Percentiles rank a stretch among this genome's conserved stretches.
Evolutionary conservation across 2,797 vertebrate genomes (phyloP).

Genomic region (Microchirus variegatus): DNA sequence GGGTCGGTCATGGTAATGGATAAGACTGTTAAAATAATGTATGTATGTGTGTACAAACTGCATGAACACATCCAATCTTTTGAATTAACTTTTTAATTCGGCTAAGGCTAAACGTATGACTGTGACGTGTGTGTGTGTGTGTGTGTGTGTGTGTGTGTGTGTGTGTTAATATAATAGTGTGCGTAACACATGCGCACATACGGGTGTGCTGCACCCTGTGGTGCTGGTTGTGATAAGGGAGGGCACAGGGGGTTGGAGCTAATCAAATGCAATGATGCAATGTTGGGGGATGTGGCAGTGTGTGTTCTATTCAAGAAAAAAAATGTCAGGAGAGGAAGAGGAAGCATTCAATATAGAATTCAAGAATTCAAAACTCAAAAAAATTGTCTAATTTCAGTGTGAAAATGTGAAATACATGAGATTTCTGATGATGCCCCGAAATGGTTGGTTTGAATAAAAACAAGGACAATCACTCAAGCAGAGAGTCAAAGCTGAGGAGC

Average conservation of each 20-base stretch:
- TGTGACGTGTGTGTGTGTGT: constrained; percentile 16
- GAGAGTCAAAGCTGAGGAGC: constrained; percentile 6
- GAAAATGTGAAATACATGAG: background rate
- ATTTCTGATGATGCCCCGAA: background rate
- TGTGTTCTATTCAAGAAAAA: constrained; percentile 66
- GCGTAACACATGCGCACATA: too few species aligned
- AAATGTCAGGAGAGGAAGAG: constrained; percentile 18
- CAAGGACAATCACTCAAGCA: background rate
- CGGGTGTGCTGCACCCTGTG: constrained; percentile 54
- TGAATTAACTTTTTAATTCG: constrained; percentile 9
- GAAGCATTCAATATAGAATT: background rate
- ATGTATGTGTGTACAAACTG: constrained; percentile 7
- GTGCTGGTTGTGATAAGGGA: constrained; percentile 59
- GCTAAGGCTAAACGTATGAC: constrained; percentile 47
- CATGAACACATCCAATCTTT: constrained; percentile 21
- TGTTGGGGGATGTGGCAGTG: constrained; percentile 53
- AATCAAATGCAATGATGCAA: constrained; percentile 76
- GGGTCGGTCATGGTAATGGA: too few species aligned
- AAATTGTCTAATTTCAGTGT: background rate
- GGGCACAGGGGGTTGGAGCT: constrained; percentile 59
- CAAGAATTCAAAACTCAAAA: too few species aligned
- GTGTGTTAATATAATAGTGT: too few species aligned
- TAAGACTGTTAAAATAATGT: too few species aligned
- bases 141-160: background rate
- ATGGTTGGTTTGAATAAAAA: constrained; percentile 6